Conservation (phyloP, 2,888 invertebrate species). For the Epistrophe grossulariae region DNA sequence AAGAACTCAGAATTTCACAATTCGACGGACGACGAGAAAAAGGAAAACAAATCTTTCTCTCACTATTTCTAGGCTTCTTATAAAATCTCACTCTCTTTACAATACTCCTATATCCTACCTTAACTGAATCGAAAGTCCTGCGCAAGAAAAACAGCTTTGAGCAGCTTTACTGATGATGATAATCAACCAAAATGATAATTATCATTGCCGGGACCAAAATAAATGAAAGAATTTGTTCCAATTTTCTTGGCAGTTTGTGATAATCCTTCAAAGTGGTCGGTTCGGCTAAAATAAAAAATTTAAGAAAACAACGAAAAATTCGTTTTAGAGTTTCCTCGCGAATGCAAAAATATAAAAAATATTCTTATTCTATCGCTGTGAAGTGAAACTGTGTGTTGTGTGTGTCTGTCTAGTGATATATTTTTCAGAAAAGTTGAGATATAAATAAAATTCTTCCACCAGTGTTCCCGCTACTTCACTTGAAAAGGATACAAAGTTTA, state of each 20-base stretch:
- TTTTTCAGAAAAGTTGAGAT: constrained; percentile 18
- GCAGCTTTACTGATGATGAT: constrained; percentile 24
- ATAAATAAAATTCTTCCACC: constrained; percentile 4
- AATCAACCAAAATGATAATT: constrained; percentile 32
- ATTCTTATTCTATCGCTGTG: constrained; percentile 13
- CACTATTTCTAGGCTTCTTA: not conserved
- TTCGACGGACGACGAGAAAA: constrained; percentile 2
- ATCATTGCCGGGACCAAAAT: constrained; percentile 67
- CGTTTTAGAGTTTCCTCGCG: constrained; percentile 56
- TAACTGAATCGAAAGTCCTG: constrained; percentile 65
- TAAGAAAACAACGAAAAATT: constrained; percentile 23
- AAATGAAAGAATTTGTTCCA: constrained; percentile 68
- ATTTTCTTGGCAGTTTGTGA: constrained; percentile 67
- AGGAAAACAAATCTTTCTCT: constrained; percentile 17
- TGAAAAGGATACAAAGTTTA: constrained; percentile 50
- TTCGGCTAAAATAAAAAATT: constrained; percentile 36
- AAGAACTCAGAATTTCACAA: constrained; percentile 32
- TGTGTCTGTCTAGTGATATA: constrained; percentile 48
- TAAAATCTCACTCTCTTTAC: not conserved
- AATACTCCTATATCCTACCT: constrained; percentile 50
- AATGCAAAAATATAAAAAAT: constrained; percentile 3
- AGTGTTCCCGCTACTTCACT: constrained; percentile 1
- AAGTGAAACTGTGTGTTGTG: constrained; percentile 42
- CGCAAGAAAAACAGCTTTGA: constrained; percentile 70
- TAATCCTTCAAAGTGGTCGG: constrained; percentile 63